Percentiles rank a stretch among this genome's conserved stretches.
These are phyloP conservation scores for Cryptoprocta ferox DNA, from an alignment of 2,797 vertebrate species.

Conservation along the genomic window DNA sequence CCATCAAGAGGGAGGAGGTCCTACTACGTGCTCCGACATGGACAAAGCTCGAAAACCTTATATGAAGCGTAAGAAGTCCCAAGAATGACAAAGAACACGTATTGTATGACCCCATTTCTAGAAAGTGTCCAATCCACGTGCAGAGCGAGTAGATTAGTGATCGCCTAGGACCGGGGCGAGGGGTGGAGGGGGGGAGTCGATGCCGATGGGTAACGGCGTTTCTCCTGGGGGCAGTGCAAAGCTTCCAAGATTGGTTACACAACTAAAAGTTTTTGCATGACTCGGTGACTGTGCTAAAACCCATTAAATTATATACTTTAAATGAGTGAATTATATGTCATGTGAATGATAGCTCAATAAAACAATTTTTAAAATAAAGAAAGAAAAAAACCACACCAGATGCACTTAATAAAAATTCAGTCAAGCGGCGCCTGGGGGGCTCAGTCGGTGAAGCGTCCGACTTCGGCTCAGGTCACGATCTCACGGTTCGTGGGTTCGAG, in stretches of 20 bases:
- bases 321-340: background rate
- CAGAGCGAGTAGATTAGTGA: background rate
- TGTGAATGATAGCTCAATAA: background rate
- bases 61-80: background rate
- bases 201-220: background rate
- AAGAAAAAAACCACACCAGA: background rate
- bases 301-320: background rate
- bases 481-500: too few species aligned
- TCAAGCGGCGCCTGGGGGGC: background rate
- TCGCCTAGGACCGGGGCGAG: background rate
- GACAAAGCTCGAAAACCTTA: background rate
- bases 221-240: background rate
- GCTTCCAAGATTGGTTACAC: background rate
- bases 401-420: background rate
- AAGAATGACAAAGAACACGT: background rate
- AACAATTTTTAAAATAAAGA: background rate
- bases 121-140: background rate
- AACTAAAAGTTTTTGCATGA: background rate
- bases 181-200: accelerated
- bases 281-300: background rate
- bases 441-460: too few species aligned
- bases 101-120: background rate
- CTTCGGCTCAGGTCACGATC: too few species aligned
- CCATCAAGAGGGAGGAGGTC: accelerated
- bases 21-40: accelerated